Evolutionary conservation across 2,113 vertebrate genomes (phyloP).

Genomic region (Triplophysa rosa): DNA sequence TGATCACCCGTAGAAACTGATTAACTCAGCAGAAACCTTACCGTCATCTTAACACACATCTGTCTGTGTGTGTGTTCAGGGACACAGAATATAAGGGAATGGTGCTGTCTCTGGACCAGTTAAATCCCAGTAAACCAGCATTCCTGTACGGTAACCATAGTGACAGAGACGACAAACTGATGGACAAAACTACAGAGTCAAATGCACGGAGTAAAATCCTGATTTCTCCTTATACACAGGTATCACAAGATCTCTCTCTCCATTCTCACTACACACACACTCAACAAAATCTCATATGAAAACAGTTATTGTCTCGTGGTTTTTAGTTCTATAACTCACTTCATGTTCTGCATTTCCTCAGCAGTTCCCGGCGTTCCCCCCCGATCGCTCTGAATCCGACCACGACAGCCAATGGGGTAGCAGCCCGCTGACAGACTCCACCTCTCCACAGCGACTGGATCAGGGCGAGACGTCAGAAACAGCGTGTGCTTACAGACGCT

Average conservation of each 20-base stretch:
- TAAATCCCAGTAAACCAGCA: slow-evolving; percentile 83
- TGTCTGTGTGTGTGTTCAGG: slow-evolving; percentile 56
- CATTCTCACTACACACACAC: neutral
- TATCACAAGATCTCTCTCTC: slow-evolving; percentile 52
- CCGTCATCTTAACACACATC: slow-evolving; percentile 61
- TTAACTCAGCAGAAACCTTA: neutral
- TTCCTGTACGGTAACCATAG: slow-evolving; percentile 82
- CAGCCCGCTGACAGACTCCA: slow-evolving; percentile 85
- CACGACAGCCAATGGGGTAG: slow-evolving; percentile 94
- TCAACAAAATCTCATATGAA: no score
- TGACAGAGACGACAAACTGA: slow-evolving; percentile 80
- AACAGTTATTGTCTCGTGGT: no score
- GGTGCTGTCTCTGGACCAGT: slow-evolving; percentile 94
- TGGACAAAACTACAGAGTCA: slow-evolving; percentile 78
- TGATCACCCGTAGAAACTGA: neutral
- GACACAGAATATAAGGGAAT: slow-evolving; percentile 96
- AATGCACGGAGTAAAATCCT: slow-evolving; percentile 86
- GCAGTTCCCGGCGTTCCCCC: slow-evolving; percentile 89
- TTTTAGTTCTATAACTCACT: no score
- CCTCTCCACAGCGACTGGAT: slow-evolving; percentile 90
- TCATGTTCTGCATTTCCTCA: neutral
- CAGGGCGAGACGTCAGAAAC: slow-evolving; percentile 76
- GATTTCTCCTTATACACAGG: slow-evolving; percentile 92
- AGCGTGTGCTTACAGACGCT: slow-evolving; percentile 85
- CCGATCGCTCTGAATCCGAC: slow-evolving; percentile 89